phyloP scores from a whole-genome alignment of 2,888 invertebrate genomes.

The Choristoneura rosaceana region DNA sequence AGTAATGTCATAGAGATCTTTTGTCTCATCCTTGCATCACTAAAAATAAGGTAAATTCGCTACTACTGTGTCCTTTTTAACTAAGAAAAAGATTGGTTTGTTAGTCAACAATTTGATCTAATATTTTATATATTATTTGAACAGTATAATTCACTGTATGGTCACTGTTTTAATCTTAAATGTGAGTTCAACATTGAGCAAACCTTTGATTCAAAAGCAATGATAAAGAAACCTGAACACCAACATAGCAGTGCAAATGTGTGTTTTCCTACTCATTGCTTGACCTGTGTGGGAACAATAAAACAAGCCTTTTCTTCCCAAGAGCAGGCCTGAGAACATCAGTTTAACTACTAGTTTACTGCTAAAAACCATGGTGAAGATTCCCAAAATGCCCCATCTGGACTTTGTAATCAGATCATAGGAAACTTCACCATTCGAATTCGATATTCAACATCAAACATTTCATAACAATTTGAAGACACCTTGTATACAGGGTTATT shows the following conservation, averaged over 20 bases:
- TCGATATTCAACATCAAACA: neutral
- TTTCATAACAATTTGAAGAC: neutral
- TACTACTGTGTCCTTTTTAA: slow-evolving; percentile 20
- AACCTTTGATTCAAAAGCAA: too few relatives aligned
- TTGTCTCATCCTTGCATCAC: slow-evolving; percentile 5
- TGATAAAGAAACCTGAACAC: too few relatives aligned
- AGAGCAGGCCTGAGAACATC: too few relatives aligned
- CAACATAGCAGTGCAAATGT: too few relatives aligned
- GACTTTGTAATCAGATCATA: slow-evolving; percentile 13
- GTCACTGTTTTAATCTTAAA: slow-evolving; percentile 5
- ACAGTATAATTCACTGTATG: neutral
- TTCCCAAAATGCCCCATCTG: neutral
- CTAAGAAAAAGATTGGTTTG: slow-evolving; percentile 21
- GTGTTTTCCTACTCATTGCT: too few relatives aligned
- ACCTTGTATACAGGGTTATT: neutral
- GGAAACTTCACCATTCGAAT: neutral
- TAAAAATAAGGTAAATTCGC: slow-evolving; percentile 32
- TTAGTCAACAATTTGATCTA: slow-evolving; percentile 47
- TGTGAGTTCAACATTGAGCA: neutral
- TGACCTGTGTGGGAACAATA: too few relatives aligned
- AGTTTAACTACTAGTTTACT: neutral
- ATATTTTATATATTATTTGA: slow-evolving; percentile 43
- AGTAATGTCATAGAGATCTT: slow-evolving; percentile 24
- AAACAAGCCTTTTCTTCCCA: too few relatives aligned
- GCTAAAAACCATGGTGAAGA: neutral